Evolutionary conservation across 2,113 vertebrate genomes (phyloP), one percentile per base, ranked within the genome.

Genomic region (Saccopteryx bilineata): DNA sequence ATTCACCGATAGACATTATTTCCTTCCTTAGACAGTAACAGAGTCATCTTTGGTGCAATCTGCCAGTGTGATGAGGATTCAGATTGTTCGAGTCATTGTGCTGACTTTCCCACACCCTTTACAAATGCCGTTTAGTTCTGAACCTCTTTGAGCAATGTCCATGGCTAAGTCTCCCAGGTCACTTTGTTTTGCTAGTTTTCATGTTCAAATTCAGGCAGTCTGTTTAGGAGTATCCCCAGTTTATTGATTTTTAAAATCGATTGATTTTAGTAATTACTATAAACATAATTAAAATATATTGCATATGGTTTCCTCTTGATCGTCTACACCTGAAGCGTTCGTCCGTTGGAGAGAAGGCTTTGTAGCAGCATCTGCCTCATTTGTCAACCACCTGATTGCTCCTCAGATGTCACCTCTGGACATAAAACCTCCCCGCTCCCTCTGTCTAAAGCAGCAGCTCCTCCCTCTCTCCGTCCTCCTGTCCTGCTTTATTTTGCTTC

Each of bases 241-340:
- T n/a, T 33, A 54, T 26, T 71, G 26, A 24, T 80, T 74, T 76
- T 52, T 80, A 46, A 46, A 46, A 61, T 39, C 3, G 24, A 63
- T 33, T 11, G 79, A 4, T 82, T 63, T 63, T 63, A 46, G 28
- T 82, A 28, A 28, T 66, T 46, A 86, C 21, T 61, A 33, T 74
- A 71, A 93, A 63, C 14, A 17, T 19, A 74, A 72, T 71, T 60
- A 50, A 76, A 84, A 31, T 33, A 1, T 4, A 11, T 19, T 8
- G 11, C 17, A 11, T 6, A 0, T 9, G n/a, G 52, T 48, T 50
- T 65, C 21, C 23, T 31, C 23, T 15, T 94, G 3, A 15, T 6
- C 68, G 1, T 50, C 80, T 5, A 2, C 3, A 9, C 0, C 8
- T 5, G 12, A 28, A 7, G 1, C 46, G 4, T 10, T n/a, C 52